phyloP scores from a whole-genome alignment of 1,140 invertebrate genomes.

The Spodoptera frugiperda region DNA sequence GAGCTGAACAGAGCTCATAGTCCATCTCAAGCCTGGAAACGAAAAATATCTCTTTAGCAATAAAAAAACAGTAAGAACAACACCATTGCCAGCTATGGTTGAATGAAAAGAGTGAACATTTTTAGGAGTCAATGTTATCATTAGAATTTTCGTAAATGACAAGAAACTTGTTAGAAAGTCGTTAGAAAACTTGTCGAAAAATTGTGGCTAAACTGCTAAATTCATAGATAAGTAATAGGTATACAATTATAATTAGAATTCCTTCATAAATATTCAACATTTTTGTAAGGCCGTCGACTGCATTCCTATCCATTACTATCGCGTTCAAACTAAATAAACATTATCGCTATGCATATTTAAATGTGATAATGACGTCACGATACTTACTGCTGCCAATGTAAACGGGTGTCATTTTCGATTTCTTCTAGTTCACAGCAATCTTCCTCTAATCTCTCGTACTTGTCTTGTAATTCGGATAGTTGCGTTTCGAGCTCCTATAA shows the following conservation, averaged over 20 bases:
- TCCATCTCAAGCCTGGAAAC: conserved; percentile 82
- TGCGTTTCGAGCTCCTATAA: conserved; percentile 86
- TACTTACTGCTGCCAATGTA: conserved; percentile 88
- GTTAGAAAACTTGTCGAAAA: background rate
- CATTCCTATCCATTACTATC: background rate
- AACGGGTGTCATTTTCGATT: conserved; percentile 89
- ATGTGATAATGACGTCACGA: background rate
- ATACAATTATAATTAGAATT: too few relatives aligned
- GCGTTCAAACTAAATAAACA: background rate
- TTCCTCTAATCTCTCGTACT: conserved; percentile 88
- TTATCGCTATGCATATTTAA: too few relatives aligned
- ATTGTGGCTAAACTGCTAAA: background rate
- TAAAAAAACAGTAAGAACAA: background rate
- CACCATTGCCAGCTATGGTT: background rate
- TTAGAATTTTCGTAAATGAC: too few relatives aligned
- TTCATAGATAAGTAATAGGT: too few relatives aligned
- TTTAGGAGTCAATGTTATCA: too few relatives aligned
- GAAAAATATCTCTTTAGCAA: conserved; percentile 12
- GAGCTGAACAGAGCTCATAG: conserved; percentile 82
- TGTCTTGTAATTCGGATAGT: conserved; percentile 85
- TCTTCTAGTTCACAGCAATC: conserved; percentile 90
- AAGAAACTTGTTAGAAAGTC: too few relatives aligned
- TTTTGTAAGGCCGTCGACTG: too few relatives aligned
- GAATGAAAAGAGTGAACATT: too few relatives aligned
- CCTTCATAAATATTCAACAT: too few relatives aligned